Percentiles rank a stretch among this genome's conserved stretches.
phyloP scores from a whole-genome alignment of 2,797 vertebrate genomes.

The Cetoscarus ocellatus region DNA sequence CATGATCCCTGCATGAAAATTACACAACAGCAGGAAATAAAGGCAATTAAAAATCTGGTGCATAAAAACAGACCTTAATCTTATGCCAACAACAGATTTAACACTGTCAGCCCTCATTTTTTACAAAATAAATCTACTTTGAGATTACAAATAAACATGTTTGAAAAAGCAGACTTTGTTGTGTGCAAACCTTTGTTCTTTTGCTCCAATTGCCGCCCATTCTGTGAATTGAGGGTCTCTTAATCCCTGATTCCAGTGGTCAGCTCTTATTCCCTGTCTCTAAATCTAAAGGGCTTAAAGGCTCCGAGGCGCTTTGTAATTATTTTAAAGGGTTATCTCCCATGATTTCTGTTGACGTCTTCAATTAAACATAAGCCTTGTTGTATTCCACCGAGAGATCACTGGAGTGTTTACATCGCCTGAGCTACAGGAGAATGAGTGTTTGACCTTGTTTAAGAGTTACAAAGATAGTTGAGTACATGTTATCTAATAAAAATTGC shows the following conservation, averaged over 20 bases:
- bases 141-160: no score
- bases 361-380: constrained; percentile 46
- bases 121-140: no score
- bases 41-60: no score
- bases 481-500: background rate
- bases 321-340: constrained; percentile 71
- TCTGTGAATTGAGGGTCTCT: constrained; percentile 60
- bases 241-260: constrained; percentile 64
- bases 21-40: no score
- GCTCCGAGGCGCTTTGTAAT: constrained; percentile 63
- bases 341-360: constrained; percentile 60
- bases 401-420: constrained; percentile 8
- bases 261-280: constrained; percentile 56
- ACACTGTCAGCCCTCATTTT: no score
- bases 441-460: constrained; percentile 23
- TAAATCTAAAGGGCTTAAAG: constrained; percentile 62
- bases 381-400: constrained; percentile 26
- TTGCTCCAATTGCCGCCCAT: constrained; percentile 49
- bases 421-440: background rate
- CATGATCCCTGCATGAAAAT: no score
- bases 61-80: no score
- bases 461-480: constrained; percentile 6
- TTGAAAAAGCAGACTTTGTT: background rate
- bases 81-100: no score
- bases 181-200: constrained; percentile 48